A percentile compares a stretch with the other conserved stretches of the same genome.
phyloP scores from a whole-genome alignment of 2,888 invertebrate species.

The Athetis lepigone region DNA sequence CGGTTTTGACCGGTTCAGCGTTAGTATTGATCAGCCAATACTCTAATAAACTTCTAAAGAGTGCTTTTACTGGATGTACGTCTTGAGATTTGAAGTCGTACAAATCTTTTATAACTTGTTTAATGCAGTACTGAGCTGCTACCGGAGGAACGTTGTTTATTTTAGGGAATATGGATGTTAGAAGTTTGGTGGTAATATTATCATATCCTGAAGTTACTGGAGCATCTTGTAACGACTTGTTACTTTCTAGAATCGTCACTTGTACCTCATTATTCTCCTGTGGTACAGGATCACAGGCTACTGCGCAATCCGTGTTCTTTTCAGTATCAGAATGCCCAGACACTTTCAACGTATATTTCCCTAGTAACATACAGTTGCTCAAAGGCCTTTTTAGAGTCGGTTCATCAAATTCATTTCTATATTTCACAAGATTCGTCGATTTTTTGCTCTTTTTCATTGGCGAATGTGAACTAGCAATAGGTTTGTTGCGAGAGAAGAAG shows the following conservation, averaged over 20 bases:
- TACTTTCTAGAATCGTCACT: conserved; percentile 56
- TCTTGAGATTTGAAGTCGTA: conserved; percentile 72
- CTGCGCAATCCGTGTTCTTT: conserved; percentile 31
- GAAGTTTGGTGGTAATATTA: conserved; percentile 76
- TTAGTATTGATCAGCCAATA: conserved; percentile 81
- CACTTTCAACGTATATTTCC: conserved; percentile 66
- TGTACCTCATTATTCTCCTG: conserved; percentile 66
- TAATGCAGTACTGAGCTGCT: conserved; percentile 71
- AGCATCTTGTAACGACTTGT: conserved; percentile 69
- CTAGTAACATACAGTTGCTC: conserved; percentile 76
- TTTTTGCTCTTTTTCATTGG: conserved; percentile 79
- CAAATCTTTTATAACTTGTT: conserved; percentile 77
- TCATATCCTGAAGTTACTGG: conserved; percentile 72
- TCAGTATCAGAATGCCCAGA: conserved; percentile 45
- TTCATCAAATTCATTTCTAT: conserved; percentile 76
- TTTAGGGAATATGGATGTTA: conserved; percentile 73
- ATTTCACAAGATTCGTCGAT: conserved; percentile 83
- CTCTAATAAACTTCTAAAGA: conserved; percentile 80
- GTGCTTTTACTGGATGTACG: conserved; percentile 75
- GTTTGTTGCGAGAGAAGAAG: conserved; percentile 71
- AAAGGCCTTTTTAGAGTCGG: conserved; percentile 75
- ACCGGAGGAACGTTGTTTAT: conserved; percentile 48
- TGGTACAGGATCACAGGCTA: conserved; percentile 55
- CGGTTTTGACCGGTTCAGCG: conserved; percentile 65
- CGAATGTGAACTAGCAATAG: conserved; percentile 49